Evolutionary conservation across 1,140 invertebrate species (phyloP).

Genomic region (Trypoxylus dichotomus): DNA sequence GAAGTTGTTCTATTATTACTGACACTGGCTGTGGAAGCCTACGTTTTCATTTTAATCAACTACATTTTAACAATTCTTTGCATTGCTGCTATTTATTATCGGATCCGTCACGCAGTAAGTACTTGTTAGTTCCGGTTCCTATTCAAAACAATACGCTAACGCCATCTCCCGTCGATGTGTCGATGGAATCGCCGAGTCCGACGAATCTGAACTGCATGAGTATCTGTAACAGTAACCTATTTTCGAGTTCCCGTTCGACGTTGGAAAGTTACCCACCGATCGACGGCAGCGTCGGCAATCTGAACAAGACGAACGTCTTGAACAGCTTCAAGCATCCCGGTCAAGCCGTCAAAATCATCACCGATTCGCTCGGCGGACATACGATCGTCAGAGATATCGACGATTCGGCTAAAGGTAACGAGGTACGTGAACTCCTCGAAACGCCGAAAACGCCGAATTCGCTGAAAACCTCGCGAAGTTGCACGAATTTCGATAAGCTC

Average conservation of each 20-base stretch:
- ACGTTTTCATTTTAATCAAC: too few species aligned
- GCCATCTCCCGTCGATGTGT: conserved; percentile 60
- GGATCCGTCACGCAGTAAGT: conserved; percentile 53
- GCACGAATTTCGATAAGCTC: conserved; percentile 48
- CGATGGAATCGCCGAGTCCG: conserved; percentile 59
- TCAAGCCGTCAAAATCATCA: conserved; percentile 60
- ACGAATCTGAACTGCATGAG: conserved; percentile 54
- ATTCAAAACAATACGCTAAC: conserved; percentile 52
- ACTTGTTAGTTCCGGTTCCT: conserved; percentile 43
- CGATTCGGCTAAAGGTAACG: conserved; percentile 40
- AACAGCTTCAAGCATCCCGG: conserved; percentile 54
- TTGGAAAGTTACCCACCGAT: conserved; percentile 41
- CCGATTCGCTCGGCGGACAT: conserved; percentile 54
- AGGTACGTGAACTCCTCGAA: conserved; percentile 47
- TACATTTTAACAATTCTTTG: background rate
- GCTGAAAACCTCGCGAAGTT: conserved; percentile 49
- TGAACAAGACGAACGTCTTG: conserved; percentile 45
- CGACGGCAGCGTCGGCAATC: conserved; percentile 38
- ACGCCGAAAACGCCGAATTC: conserved; percentile 28
- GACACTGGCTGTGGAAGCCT: too few species aligned
- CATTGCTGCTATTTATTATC: conserved; percentile 23
- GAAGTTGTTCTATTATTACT: too few species aligned
- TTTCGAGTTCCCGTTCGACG: background rate
- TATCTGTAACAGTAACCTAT: conserved; percentile 54
- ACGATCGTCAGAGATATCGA: conserved; percentile 43